A percentile compares a stretch with the other conserved stretches of the same genome.
phyloP scores from a whole-genome alignment of 2,888 invertebrate species.

The Eupeodes luniger region DNA sequence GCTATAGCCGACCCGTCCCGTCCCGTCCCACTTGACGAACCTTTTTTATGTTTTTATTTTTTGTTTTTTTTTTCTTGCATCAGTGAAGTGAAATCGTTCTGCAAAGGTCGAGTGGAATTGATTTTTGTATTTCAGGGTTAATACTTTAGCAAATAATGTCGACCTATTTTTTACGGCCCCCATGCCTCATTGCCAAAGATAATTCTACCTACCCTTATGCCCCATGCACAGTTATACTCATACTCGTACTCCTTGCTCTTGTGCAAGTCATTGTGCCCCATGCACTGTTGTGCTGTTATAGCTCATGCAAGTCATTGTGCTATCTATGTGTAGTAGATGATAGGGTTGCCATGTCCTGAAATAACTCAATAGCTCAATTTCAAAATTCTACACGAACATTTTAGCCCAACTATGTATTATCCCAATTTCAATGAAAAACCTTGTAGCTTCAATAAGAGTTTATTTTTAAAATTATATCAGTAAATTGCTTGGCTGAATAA shows the following conservation, averaged over 20 bases:
- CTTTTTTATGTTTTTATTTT: conserved; percentile 2
- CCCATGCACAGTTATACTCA: neutral
- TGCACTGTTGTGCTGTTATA: conserved; percentile 4
- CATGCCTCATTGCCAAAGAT: conserved; percentile 51
- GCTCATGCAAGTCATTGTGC: conserved; percentile 13
- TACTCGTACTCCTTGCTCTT: neutral
- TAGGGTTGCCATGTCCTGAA: neutral
- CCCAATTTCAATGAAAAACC: too few relatives aligned
- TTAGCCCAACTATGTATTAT: too few relatives aligned
- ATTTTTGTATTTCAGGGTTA: conserved; percentile 72
- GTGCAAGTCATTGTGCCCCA: conserved; percentile 22
- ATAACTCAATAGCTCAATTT: too few relatives aligned
- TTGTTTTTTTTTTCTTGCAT: too few relatives aligned
- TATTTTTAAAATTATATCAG: too few relatives aligned
- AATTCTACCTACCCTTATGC: conserved; percentile 18
- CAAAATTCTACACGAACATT: too few relatives aligned
- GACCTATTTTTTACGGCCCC: conserved; percentile 64
- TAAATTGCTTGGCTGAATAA: too few relatives aligned
- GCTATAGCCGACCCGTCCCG: neutral
- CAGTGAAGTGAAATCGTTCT: conserved; percentile 37
- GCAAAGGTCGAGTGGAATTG: conserved; percentile 71
- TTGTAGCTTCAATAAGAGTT: too few relatives aligned
- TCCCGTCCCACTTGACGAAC: neutral
- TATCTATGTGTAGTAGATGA: conserved; percentile 6
- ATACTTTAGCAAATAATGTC: conserved; percentile 65